phyloP scores from a whole-genome alignment of 1,140 invertebrate species.

The Drosophila setifemur region DNA sequence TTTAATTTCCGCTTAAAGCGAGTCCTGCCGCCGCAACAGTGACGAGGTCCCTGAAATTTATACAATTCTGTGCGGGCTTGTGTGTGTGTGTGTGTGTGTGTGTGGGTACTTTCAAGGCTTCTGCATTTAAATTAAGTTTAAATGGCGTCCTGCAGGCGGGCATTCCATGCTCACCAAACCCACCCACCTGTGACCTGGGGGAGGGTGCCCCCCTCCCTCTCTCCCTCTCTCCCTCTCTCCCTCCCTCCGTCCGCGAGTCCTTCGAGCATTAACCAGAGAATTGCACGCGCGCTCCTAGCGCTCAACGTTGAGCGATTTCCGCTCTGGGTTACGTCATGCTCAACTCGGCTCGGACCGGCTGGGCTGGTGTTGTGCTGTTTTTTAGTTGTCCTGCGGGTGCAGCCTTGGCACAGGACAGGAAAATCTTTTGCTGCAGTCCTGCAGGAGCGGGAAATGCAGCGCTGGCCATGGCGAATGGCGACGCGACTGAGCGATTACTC shows the following conservation, averaged over 20 bases:
- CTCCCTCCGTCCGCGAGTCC: neutral
- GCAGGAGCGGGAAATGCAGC: constrained; percentile 31
- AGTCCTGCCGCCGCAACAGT: neutral
- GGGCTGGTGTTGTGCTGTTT: neutral
- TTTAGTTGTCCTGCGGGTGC: constrained; percentile 4
- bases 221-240: neutral
- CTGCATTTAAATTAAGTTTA: constrained; percentile 56
- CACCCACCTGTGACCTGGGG: too few species aligned
- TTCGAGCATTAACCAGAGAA: constrained; percentile 40
- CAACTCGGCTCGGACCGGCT: neutral
- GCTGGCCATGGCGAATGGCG: constrained; percentile 19
- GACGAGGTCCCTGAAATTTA: constrained; percentile 6
- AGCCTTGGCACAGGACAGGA: constrained; percentile 10
- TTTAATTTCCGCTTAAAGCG: constrained; percentile 44
- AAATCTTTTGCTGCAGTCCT: constrained; percentile 64
- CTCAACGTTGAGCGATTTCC: constrained; percentile 67
- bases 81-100: too few species aligned
- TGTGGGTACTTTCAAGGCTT: constrained; percentile 18
- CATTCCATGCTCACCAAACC: neutral
- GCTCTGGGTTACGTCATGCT: constrained; percentile 70
- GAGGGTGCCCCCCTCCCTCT: neutral
- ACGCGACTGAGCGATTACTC: constrained; percentile 77
- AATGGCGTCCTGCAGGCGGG: constrained; percentile 34
- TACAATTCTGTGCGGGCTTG: too few species aligned
- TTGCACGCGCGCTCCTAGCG: constrained; percentile 51